phyloP scores from a whole-genome alignment of 2,113 vertebrate genomes.

The Microcebus murinus region DNA sequence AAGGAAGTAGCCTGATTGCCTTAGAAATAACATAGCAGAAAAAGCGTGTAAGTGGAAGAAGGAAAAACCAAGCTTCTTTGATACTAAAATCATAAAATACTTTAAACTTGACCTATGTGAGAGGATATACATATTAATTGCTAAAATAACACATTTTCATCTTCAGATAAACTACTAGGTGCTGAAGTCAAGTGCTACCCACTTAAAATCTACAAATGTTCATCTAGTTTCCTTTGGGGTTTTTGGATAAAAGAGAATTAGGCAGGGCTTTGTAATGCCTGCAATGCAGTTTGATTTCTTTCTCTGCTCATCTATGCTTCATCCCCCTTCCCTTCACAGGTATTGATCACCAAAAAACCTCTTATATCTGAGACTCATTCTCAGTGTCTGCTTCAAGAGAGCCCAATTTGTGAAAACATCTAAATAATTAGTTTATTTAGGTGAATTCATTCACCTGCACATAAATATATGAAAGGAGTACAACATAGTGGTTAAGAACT shows the following conservation, averaged over 20 bases:
- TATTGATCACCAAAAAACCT: neutral
- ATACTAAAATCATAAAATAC: neutral
- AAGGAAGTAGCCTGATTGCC: neutral
- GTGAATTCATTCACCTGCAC: neutral
- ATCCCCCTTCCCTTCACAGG: neutral
- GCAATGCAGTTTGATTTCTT: neutral
- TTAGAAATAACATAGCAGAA: neutral
- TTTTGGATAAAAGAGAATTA: neutral
- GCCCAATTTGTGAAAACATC: neutral
- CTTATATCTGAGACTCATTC: neutral
- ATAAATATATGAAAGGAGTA: neutral
- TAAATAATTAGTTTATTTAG: neutral
- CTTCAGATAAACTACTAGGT: constrained; percentile 9
- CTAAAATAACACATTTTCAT: neutral
- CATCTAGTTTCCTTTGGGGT: neutral
- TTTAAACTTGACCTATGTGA: neutral
- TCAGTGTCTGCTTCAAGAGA: constrained; percentile 19
- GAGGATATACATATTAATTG: neutral
- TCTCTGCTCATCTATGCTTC: neutral
- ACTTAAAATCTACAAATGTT: neutral
- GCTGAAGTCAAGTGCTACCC: neutral
- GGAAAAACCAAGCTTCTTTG: neutral
- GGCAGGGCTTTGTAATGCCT: neutral
- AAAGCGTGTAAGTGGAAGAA: neutral
- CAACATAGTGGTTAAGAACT: neutral